Percentiles rank a stretch among this genome's conserved stretches.
These are phyloP conservation scores for Dendrocincla tyrannina DNA, from an alignment of 2,797 vertebrate species.

Conservation along the genomic window DNA sequence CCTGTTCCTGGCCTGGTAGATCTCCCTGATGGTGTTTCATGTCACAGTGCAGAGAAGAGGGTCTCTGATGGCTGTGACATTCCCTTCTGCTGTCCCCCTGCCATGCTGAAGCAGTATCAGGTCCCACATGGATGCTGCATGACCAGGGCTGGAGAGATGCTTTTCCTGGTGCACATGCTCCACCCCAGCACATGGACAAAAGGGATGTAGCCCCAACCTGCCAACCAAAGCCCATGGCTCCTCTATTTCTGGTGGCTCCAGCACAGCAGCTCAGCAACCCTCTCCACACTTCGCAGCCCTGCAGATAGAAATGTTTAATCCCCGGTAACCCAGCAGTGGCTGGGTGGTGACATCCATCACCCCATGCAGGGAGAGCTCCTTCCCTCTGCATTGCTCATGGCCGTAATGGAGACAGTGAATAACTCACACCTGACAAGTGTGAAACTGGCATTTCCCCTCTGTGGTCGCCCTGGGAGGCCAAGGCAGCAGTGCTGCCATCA, in stretches of 20 bases:
- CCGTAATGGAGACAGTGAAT: background rate
- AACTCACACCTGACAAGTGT: background rate
- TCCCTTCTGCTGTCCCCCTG: background rate
- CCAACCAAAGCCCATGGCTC: accelerated
- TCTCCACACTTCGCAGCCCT: background rate
- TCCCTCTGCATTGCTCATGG: background rate
- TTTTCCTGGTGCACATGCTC: background rate
- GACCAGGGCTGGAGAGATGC: background rate
- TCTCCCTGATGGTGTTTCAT: background rate
- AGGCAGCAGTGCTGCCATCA: background rate
- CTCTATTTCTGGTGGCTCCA: accelerated
- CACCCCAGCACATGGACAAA: accelerated
- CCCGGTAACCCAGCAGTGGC: background rate
- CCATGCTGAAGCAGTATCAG: background rate
- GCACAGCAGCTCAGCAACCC: background rate
- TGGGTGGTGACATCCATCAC: background rate
- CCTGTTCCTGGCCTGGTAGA: background rate
- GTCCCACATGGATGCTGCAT: background rate
- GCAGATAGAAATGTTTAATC: background rate
- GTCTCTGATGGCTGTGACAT: accelerated
- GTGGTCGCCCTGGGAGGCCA: background rate
- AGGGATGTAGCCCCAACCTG: background rate
- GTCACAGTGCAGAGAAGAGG: accelerated
- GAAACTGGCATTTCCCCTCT: background rate
- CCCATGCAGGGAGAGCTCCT: background rate